A percentile compares a stretch with the other conserved stretches of the same genome.
Evolutionary conservation across 30 jellyfish, hydroid and myxozoan genomes (phyloP).

Genomic region (Hydractinia symbiolongicarpus): DNA sequence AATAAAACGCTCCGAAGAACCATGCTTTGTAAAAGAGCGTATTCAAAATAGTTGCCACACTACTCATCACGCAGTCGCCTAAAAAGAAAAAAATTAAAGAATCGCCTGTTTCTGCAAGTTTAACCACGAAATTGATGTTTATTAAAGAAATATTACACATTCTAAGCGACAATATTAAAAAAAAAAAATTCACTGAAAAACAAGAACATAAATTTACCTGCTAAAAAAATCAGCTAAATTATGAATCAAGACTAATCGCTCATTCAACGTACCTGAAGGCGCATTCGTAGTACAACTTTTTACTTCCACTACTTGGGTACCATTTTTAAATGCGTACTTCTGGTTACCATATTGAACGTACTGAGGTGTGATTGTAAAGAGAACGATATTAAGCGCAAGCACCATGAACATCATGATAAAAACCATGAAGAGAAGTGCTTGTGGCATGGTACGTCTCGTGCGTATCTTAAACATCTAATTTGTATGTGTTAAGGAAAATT

Average conservation of each 20-base stretch:
- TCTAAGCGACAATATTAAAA: neutral
- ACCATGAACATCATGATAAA: constrained; percentile 81
- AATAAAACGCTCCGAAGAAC: constrained; percentile 90
- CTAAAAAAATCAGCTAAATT: neutral
- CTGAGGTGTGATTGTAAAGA: constrained; percentile 73
- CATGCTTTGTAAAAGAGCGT: constrained; percentile 77
- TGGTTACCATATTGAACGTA: constrained; percentile 77
- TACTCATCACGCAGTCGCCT: constrained; percentile 70
- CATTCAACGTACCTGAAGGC: constrained; percentile 17
- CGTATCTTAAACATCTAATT: constrained; percentile 63
- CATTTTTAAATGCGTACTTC: constrained; percentile 24
- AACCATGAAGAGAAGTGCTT: constrained; percentile 76
- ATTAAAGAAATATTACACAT: neutral
- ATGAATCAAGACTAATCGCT: neutral
- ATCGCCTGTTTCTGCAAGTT: neutral
- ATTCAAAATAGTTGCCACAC: constrained; percentile 62
- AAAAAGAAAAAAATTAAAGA: neutral
- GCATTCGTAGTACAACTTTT: constrained; percentile 36
- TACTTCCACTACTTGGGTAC: constrained; percentile 1
- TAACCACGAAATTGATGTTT: no score
- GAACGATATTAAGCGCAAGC: constrained; percentile 53
- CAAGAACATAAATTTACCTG: neutral
- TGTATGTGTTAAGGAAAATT: neutral
- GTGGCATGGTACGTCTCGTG: constrained; percentile 91
- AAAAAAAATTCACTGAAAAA: neutral